These are phyloP conservation scores for Cryptoprocta ferox DNA, from an alignment of 2,797 vertebrate species.

Conservation along the genomic window DNA sequence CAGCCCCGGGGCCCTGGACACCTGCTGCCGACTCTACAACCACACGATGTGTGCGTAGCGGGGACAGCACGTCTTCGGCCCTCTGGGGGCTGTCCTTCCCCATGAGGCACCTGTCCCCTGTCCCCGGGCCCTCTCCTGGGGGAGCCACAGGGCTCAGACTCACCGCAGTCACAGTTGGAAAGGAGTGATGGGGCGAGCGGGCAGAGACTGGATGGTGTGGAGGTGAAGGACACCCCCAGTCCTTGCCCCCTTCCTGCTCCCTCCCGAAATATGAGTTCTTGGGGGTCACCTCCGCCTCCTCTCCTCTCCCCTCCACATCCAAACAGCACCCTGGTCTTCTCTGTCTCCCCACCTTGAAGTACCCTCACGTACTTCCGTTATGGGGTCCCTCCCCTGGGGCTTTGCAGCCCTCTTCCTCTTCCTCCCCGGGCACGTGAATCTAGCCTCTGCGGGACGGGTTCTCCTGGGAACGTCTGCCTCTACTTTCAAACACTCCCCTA, in stretches of 20 bases:
- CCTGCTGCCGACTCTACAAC: constrained; percentile 90
- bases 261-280: background rate
- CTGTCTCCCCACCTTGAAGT: too few species aligned
- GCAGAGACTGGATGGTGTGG: fast-evolving
- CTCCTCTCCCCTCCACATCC: too few species aligned
- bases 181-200: background rate
- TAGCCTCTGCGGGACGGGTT: too few species aligned
- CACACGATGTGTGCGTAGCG: constrained; percentile 12
- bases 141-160: background rate
- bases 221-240: background rate
- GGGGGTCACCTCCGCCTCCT: background rate
- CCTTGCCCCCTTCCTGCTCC: background rate
- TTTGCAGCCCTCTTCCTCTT: background rate
- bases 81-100: background rate
- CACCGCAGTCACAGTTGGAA: background rate
- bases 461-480: background rate
- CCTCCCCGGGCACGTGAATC: background rate
- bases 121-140: too few species aligned
- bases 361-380: background rate
- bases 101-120: background rate
- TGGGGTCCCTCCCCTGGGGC: fast-evolving
- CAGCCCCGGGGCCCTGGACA: constrained; percentile 77
- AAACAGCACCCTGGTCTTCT: background rate
- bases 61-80: background rate
- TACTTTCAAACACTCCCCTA: background rate